These are phyloP conservation scores for Brachionus rubens DNA, from an alignment of 1,140 invertebrate genomes.

Conservation along the genomic window DNA sequence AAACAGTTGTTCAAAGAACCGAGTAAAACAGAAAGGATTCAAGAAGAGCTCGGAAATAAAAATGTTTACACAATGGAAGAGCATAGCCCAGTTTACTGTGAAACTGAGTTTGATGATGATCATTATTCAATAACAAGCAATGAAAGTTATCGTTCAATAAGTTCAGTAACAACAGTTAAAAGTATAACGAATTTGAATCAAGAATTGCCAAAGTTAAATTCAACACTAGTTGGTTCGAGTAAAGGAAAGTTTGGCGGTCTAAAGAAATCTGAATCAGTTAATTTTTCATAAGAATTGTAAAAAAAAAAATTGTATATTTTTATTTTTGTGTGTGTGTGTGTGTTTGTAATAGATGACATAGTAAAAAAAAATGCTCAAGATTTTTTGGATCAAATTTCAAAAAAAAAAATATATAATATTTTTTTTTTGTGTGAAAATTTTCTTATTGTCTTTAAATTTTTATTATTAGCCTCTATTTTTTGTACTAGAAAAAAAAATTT, in stretches of 20 bases:
- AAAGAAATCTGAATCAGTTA: slow-evolving; percentile 14
- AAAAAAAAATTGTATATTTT: too few relatives aligned
- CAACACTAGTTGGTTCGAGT: background rate
- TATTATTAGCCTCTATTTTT: too few relatives aligned
- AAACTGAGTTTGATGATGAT: slow-evolving; percentile 4
- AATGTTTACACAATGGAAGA: background rate
- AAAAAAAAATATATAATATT: too few relatives aligned
- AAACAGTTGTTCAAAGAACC: background rate
- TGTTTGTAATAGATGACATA: too few relatives aligned
- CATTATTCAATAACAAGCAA: background rate
- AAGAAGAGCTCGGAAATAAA: background rate
- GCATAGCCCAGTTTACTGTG: background rate
- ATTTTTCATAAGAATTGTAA: slow-evolving; percentile 13
- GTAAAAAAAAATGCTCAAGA: too few relatives aligned
- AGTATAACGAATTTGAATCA: background rate
- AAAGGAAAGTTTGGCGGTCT: background rate
- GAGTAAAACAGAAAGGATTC: too few relatives aligned
- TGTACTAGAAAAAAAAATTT: too few relatives aligned
- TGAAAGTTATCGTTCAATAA: slow-evolving; percentile 24
- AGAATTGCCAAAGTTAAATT: slow-evolving; percentile 17
- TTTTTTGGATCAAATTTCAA: too few relatives aligned
- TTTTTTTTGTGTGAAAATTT: too few relatives aligned
- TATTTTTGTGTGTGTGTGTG: too few relatives aligned
- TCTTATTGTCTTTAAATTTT: too few relatives aligned
- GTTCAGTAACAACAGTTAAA: slow-evolving; percentile 1